A percentile compares a stretch with the other conserved stretches of the same genome.
Conservation (phyloP, 2,797 vertebrate genomes). For the Chelon labrosus region DNA sequence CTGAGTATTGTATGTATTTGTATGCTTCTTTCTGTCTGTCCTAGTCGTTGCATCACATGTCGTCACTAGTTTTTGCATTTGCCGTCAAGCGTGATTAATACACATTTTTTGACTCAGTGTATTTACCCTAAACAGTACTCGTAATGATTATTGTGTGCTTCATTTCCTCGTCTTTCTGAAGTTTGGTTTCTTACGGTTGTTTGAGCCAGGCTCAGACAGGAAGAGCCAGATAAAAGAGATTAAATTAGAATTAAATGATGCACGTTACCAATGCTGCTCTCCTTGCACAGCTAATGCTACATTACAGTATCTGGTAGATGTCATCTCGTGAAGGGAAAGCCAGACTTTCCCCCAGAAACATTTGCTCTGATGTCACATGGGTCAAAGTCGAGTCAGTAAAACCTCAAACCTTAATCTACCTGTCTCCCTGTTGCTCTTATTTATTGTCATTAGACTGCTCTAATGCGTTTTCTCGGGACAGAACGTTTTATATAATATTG, state of each 20-base stretch:
- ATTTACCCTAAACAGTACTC: neutral
- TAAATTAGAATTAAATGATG: neutral
- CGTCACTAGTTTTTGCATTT: neutral
- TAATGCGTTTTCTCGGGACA: neutral
- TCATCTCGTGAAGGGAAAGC: neutral
- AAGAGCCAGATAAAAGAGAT: slow-evolving; percentile 3
- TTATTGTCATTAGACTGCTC: neutral
- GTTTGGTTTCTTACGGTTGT: neutral
- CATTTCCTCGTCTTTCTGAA: slow-evolving; percentile 17
- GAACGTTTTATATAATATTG: too few species aligned
- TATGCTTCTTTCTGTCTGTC: slow-evolving; percentile 16
- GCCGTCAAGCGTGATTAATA: slow-evolving; percentile 20
- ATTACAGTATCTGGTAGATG: neutral
- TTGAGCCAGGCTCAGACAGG: slow-evolving; percentile 10
- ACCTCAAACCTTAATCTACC: neutral
- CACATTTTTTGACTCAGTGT: neutral
- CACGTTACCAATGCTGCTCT: neutral
- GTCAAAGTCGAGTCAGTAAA: slow-evolving; percentile 23
- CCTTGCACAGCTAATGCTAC: neutral
- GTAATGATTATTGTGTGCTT: neutral
- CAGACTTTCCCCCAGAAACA: slow-evolving; percentile 12
- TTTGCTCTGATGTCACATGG: slow-evolving; percentile 36
- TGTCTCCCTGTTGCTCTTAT: neutral
- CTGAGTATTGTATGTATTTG: slow-evolving; percentile 93
- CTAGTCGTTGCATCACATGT: too few species aligned